phyloP scores from a whole-genome alignment of 2,888 invertebrate genomes.

The Panzeria rudis region DNA sequence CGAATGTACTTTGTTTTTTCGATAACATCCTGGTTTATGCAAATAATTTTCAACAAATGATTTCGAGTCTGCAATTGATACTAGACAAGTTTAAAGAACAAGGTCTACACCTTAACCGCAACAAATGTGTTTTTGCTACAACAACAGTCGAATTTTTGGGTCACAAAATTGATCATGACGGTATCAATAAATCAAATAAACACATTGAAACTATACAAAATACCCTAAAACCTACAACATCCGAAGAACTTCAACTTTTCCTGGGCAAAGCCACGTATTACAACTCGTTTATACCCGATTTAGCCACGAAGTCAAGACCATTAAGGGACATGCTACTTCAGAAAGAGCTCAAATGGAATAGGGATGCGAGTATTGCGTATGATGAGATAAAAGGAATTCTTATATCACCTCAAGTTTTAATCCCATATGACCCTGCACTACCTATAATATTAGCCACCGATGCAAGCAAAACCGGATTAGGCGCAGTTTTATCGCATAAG shows the following conservation, averaged over 20 bases:
- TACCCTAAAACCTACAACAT: slow-evolving; percentile 23
- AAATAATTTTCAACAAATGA: background rate
- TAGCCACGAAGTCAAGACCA: slow-evolving; percentile 33
- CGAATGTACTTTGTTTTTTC: slow-evolving; percentile 38
- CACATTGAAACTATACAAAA: slow-evolving; percentile 20
- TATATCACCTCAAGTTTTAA: slow-evolving; percentile 45
- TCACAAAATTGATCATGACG: slow-evolving; percentile 32
- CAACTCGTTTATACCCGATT: slow-evolving; percentile 28
- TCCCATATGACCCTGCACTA: slow-evolving; percentile 23
- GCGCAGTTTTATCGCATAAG: slow-evolving; percentile 7
- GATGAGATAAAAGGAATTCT: slow-evolving; percentile 22
- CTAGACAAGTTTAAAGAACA: background rate
- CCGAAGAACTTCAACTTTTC: slow-evolving; percentile 26
- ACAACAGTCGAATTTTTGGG: slow-evolving; percentile 17
- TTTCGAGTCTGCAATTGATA: background rate
- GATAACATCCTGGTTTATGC: slow-evolving; percentile 44
- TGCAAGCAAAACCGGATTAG: slow-evolving; percentile 32
- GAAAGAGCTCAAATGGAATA: slow-evolving; percentile 12
- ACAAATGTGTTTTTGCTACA: slow-evolving; percentile 20
- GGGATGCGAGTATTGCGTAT: slow-evolving; percentile 36
- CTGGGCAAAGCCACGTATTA: slow-evolving; percentile 41
- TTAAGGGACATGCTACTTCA: slow-evolving; percentile 21
- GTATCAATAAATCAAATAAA: slow-evolving; percentile 28
- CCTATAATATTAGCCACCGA: slow-evolving; percentile 44
- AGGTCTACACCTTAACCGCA: slow-evolving; percentile 16